phyloP scores from a whole-genome alignment of 2,888 invertebrate genomes.

The Agrotis clavis region DNA sequence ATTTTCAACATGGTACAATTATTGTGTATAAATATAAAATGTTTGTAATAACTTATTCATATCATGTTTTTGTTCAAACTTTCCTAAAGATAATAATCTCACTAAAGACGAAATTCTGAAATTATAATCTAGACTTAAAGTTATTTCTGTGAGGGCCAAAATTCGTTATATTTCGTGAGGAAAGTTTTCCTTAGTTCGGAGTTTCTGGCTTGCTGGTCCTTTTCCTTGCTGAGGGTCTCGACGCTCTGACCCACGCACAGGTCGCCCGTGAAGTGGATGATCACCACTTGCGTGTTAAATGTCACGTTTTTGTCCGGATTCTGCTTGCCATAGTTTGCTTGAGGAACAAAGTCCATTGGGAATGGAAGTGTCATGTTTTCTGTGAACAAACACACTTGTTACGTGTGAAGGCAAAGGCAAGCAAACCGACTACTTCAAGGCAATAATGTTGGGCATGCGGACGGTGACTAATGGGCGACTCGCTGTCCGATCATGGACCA shows the following conservation, averaged over 20 bases:
- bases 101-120: conserved; percentile 68
- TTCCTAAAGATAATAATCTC: conserved; percentile 64
- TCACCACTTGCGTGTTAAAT: conserved; percentile 91
- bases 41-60: conserved; percentile 64
- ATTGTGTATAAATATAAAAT: conserved; percentile 66
- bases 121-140: conserved; percentile 70
- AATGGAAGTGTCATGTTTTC: conserved; percentile 79
- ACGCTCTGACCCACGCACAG: conserved; percentile 89
- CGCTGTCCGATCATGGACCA: no score
- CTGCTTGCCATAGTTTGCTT: conserved; percentile 81
- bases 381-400: conserved; percentile 49
- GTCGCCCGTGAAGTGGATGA: conserved; percentile 92
- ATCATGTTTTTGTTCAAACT: conserved; percentile 61
- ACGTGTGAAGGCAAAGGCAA: background rate
- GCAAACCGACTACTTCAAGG: background rate
- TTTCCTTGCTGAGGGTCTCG: conserved; percentile 92
- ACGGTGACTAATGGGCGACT: no score
- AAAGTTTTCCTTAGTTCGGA: conserved; percentile 92
- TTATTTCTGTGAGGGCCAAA: conserved; percentile 87
- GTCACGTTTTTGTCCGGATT: conserved; percentile 86
- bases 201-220: conserved; percentile 92
- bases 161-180: conserved; percentile 87
- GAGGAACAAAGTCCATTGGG: conserved; percentile 80
- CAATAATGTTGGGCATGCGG: background rate
- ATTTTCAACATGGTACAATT: conserved; percentile 73